Percentiles rank a stretch among this genome's conserved stretches.
These are phyloP conservation scores for Vultur gryphus DNA, from an alignment of 2,797 vertebrate species.

Conservation along the genomic window DNA sequence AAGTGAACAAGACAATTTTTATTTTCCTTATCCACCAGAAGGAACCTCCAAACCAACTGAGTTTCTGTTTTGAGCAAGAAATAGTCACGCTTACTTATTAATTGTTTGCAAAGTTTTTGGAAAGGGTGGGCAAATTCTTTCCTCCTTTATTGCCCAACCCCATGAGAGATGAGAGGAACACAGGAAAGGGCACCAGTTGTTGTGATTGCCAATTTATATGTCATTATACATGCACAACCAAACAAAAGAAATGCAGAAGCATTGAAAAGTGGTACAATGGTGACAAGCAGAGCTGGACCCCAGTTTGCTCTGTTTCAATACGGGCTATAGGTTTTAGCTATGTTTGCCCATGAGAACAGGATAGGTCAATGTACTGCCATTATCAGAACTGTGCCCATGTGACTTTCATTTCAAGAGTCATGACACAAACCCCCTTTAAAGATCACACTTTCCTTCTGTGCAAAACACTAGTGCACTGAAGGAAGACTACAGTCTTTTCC, in stretches of 20 bases:
- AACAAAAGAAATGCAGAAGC: neutral
- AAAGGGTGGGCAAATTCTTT: neutral
- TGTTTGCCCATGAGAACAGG: neutral
- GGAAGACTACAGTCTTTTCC: neutral
- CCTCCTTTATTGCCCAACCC: fast-evolving
- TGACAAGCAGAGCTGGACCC: neutral
- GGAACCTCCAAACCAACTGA: neutral
- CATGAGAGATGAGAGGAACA: neutral
- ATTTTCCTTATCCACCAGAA: neutral
- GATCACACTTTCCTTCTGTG: neutral
- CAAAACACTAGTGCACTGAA: neutral
- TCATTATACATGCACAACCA: neutral
- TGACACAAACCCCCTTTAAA: neutral
- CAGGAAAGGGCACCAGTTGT: neutral
- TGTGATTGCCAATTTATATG: neutral
- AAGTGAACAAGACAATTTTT: neutral
- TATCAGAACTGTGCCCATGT: neutral
- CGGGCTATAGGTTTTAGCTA: neutral
- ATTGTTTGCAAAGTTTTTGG: neutral
- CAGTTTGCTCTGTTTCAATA: neutral
- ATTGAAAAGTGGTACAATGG: neutral
- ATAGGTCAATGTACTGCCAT: neutral
- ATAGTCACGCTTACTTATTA: neutral
- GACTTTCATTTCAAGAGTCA: neutral
- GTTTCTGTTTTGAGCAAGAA: neutral